Percentiles rank a stretch among this genome's conserved stretches.
Conservation (phyloP, 2,113 vertebrate species). For the Myxocyprinus asiaticus region DNA sequence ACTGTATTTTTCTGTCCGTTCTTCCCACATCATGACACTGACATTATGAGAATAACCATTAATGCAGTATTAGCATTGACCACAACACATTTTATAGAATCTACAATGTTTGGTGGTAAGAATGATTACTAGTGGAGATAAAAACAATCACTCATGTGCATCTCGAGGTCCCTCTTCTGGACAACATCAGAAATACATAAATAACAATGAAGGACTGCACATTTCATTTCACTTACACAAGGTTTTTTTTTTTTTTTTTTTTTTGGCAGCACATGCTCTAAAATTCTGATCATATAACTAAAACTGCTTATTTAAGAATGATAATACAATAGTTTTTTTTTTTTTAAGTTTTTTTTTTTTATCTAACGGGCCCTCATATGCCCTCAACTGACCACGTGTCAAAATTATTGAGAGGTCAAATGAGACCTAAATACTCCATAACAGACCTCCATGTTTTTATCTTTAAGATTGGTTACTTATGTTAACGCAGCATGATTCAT, state of each 20-base stretch:
- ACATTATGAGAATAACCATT: background rate
- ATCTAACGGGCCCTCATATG: no score
- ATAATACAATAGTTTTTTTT: no score
- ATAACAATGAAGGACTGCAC: background rate
- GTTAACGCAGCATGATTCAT: no score
- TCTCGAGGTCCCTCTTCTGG: constrained; percentile 47
- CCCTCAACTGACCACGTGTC: no score
- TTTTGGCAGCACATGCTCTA: background rate
- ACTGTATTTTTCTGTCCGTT: background rate
- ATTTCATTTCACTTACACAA: background rate
- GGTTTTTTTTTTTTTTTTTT: background rate
- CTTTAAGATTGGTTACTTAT: no score
- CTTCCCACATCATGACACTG: background rate
- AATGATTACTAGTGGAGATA: background rate
- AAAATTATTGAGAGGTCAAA: no score
- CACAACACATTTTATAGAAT: constrained; percentile 1
- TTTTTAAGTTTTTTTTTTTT: no score
- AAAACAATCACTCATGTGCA: constrained; percentile 3
- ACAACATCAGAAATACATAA: constrained; percentile 1
- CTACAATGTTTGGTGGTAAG: background rate
- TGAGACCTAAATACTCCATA: no score
- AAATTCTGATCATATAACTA: constrained; percentile 1
- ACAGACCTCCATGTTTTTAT: no score
- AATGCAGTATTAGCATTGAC: background rate
- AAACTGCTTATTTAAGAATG: background rate